Conservation (phyloP, 2,797 vertebrate genomes). For the Calcarius lapponicus region DNA sequence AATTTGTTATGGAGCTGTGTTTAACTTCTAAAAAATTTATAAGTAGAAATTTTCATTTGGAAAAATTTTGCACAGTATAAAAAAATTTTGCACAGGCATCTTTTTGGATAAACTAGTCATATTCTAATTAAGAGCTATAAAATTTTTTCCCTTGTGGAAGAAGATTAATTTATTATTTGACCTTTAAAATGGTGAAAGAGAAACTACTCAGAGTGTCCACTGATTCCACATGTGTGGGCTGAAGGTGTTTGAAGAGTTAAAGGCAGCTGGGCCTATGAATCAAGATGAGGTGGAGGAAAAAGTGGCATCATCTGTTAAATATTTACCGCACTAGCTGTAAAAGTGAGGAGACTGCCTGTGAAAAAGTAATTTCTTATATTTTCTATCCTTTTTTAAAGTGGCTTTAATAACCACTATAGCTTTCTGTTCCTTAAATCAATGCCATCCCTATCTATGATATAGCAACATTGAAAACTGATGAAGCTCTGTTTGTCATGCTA, state of each 20-base stretch:
- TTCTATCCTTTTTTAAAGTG: not conserved
- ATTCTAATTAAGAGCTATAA: not conserved
- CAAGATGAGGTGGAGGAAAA: not conserved
- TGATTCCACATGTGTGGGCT: not conserved
- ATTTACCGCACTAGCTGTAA: not conserved
- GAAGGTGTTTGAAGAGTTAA: not conserved
- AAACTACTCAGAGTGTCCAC: not conserved
- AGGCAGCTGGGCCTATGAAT: not conserved
- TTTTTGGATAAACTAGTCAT: not conserved
- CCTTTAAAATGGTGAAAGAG: not conserved
- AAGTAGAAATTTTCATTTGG: not conserved
- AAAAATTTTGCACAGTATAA: not conserved
- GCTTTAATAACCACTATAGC: not conserved
- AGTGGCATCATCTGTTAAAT: not conserved
- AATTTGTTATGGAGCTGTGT: not conserved
- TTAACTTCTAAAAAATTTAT: not conserved
- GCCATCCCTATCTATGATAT: not conserved
- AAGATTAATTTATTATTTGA: not conserved
- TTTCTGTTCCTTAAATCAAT: not conserved
- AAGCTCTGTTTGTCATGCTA: not conserved
- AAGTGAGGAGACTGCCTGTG: not conserved
- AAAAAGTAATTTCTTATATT: not conserved
- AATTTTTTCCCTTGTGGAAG: fast-evolving
- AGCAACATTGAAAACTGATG: not conserved
- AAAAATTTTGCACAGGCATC: no score